phyloP scores from a whole-genome alignment of 2,113 vertebrate genomes.

The Cricetomys ansorgei region DNA sequence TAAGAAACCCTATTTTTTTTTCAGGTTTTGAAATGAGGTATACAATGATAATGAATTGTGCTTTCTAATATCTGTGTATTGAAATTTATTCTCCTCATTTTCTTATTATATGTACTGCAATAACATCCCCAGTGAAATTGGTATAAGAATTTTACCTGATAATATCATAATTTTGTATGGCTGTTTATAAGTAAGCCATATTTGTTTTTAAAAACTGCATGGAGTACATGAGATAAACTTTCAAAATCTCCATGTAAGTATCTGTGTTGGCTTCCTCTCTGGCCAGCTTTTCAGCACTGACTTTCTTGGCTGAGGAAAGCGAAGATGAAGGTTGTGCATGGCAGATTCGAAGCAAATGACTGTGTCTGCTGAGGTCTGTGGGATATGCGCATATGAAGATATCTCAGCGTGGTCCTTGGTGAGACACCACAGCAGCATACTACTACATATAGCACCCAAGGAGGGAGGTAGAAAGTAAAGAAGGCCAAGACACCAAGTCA shows the following conservation, averaged over 20 bases:
- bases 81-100: background rate
- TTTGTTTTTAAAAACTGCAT: background rate
- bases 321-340: background rate
- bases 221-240: background rate
- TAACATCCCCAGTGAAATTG: background rate
- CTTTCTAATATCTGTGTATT: background rate
- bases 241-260: background rate
- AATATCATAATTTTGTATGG: background rate
- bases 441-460: no score
- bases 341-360: background rate
- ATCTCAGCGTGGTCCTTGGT: no score
- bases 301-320: background rate
- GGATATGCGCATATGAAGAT: no score
- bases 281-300: background rate
- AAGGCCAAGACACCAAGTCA: no score
- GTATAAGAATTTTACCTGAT: background rate
- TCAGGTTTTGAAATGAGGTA: background rate
- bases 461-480: no score
- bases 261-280: background rate
- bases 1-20: background rate
- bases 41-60: background rate
- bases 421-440: no score
- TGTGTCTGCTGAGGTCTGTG: background rate
- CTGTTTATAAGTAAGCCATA: conserved; percentile 4
- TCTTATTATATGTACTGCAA: background rate